Percentiles rank a stretch among this genome's conserved stretches.
phyloP scores from a whole-genome alignment of 2,797 vertebrate species.

The Leontopithecus rosalia region DNA sequence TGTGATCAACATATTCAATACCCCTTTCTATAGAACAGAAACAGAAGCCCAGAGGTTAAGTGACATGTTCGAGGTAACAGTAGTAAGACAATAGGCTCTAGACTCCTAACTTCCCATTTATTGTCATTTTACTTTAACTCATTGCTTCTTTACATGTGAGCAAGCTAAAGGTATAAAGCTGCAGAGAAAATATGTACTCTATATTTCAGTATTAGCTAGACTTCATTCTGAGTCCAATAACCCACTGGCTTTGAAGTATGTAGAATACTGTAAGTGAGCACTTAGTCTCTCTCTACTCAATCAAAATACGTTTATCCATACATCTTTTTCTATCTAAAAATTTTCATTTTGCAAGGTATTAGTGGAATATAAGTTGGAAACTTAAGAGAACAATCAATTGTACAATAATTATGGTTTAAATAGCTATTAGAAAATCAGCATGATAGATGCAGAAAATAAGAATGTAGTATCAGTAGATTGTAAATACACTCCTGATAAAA shows the following conservation, averaged over 20 bases:
- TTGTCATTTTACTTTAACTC: neutral
- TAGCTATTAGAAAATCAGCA: slow-evolving; percentile 14
- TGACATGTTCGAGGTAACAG: neutral
- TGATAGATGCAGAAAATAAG: neutral
- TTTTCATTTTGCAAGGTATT: neutral
- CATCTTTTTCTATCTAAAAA: neutral
- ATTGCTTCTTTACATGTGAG: neutral
- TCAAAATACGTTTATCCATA: neutral
- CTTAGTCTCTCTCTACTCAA: neutral
- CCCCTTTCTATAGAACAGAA: neutral
- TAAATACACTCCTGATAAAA: neutral
- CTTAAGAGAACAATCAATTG: neutral
- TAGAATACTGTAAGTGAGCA: neutral
- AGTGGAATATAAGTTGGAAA: neutral
- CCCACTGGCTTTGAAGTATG: neutral
- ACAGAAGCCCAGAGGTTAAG: neutral
- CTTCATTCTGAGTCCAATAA: neutral
- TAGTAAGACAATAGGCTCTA: neutral
- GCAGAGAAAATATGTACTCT: neutral
- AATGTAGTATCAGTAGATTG: neutral
- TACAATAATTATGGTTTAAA: neutral
- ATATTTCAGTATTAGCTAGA: neutral
- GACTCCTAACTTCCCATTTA: neutral
- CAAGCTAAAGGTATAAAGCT: neutral
- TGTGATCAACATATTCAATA: neutral